Base-by-base conservation (phyloP, 1,140 invertebrate species). In the Micrasema longulum region DNA sequence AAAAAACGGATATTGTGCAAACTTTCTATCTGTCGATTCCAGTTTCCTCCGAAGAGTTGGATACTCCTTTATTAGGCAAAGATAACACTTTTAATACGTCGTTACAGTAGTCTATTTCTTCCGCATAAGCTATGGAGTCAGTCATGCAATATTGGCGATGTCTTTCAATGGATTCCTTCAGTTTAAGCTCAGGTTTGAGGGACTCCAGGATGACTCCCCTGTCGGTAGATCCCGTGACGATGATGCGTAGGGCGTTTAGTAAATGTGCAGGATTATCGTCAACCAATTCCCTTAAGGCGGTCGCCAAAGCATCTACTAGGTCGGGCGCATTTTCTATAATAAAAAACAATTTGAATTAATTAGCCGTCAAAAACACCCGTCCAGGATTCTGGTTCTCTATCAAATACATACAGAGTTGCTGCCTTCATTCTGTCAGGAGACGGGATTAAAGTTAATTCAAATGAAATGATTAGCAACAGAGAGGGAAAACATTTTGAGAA, bases 141-240 rank as follows among this genome's bases (percentile, higher is more conserved):
- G 35, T 31, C 26, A 57, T 23, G 52, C 50, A 36, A 5, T 20
- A 69, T 0, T 31, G 16, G 45, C 62, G 79, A 66, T 12, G 78
- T 65, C 65, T 81, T 75, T 26, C 81, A 43, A 69, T 38, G 1
- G 77, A 65, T 0, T 75, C 76, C 73, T 77, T 77, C 6, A 83
- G 76, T 20, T 72, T 74, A 0, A 79, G 16, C 0, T 20, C 26
- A 0, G 80, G 78, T 45, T 81, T 77, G 16, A 65, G 57, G 55
- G 76, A 81, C 38, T 66, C 45, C 0, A 53, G 36, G 0, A 80
- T 36, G 0, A 80, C 66, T 0, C 55, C 73, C 0, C 73, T 68
- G 5, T 81, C 77, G 22, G 64, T 12, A 1, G 36, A 22, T 12
- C 57, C 20, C 0, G 43, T 38, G 1, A 67, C 12, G 11, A 75